A percentile compares a stretch with the other conserved stretches of the same genome.
Evolutionary conservation across 2,888 invertebrate genomes (phyloP).

Genomic region (Dryobota labecula): DNA sequence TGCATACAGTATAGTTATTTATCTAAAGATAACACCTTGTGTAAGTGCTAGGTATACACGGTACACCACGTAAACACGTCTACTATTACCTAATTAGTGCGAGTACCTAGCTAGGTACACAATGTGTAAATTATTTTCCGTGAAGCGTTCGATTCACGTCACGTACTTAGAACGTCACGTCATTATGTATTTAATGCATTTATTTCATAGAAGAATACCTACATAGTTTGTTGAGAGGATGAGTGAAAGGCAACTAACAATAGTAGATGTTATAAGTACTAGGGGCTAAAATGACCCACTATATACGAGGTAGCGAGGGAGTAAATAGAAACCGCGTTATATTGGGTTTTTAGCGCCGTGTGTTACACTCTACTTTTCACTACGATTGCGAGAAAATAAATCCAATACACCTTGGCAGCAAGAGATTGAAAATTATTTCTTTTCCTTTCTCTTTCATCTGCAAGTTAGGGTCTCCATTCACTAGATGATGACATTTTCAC

Average conservation of each 20-base stretch:
- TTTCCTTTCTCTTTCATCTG: too few relatives aligned
- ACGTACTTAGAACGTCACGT: not conserved
- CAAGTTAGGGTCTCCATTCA: too few relatives aligned
- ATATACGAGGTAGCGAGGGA: too few relatives aligned
- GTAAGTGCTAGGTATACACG: not conserved
- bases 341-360: too few relatives aligned
- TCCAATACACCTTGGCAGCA: too few relatives aligned
- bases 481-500: too few relatives aligned
- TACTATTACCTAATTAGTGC: not conserved
- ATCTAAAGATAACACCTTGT: not conserved
- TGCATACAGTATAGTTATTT: conserved; percentile 4
- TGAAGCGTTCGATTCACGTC: not conserved
- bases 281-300: too few relatives aligned
- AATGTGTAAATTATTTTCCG: conserved; percentile 7
- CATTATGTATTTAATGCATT: not conserved
- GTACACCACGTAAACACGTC: not conserved
- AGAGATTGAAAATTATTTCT: too few relatives aligned
- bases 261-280: too few relatives aligned
- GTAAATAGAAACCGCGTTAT: too few relatives aligned
- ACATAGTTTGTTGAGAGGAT: not conserved
- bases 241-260: not conserved
- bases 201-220: not conserved
- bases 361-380: too few relatives aligned
- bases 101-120: not conserved
- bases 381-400: too few relatives aligned